Base-by-base conservation (phyloP, 2,888 invertebrate genomes). In the Mycalesis mineus region DNA sequence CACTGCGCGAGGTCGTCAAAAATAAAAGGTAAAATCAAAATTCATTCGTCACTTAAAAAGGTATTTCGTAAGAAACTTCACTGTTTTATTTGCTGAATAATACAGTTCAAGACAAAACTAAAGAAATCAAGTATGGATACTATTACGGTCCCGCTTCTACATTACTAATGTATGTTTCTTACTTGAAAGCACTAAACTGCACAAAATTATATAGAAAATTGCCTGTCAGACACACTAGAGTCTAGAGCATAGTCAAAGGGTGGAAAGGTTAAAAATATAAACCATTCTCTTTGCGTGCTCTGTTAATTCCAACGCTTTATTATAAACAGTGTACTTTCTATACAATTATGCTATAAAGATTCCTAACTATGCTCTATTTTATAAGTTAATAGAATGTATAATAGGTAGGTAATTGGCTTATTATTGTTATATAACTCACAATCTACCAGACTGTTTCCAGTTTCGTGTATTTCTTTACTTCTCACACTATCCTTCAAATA, bases 191-290 rank as follows among this genome's bases (percentile, higher is more conserved):
- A 45, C 29, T 44, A 57, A 40, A 51, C 51, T 15, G 73, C 69
- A 75, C 72, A 71, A 74, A 75, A 74, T 65, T 76, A 72, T 77
- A 77, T 72, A 79, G 78, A 76, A 84, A 86, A 85, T 86, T 84
- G 76, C 84, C 82, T 85, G 85, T 83, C 85, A 85, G 73, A 67
- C 55, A 68, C 85, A 86, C 74, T 71, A 71, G 66, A 67, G 84
- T 85, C 74, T 70, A 71, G 66, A 66, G 70, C 65, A 62, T 75
- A 77, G 75, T 76, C 79, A 82, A 83, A 84, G 82, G 71, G 76
- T 78, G 70, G 42, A 72, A 71, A 72, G 65, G 71, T 58, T 65
- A 68, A 67, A 65, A 67, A 61, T 65, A 59, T 62, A 63, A 63
- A 65, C 57, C 65, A 63, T 62, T 59, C 60, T 61, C 63, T 62